Base-by-base conservation (phyloP, 2,113 vertebrate species). In the Beaufortia kweichowensis region DNA sequence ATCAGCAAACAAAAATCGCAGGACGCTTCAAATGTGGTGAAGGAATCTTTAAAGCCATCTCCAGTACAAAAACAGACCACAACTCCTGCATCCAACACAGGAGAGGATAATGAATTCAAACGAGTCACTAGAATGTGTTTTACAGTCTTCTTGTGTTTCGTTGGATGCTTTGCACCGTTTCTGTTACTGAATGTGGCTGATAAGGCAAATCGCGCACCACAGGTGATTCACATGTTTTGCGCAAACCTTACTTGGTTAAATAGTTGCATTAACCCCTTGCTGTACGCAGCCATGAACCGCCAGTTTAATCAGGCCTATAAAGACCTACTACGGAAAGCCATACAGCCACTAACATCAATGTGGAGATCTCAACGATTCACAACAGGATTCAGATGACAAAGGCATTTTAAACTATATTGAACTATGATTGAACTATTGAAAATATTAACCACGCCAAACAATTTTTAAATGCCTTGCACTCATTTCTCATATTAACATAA, bases 171-270 rank as follows among this genome's bases (percentile, higher is more conserved):
- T 46, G 90, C 88, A 0, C 94, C 94, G 1, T 96, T 95, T 85
- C 33, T 95, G 56, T 62, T 96, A 31, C 83, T 96, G 60, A 95
- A 94, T 81, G 93, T 94, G 43, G 82, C 85, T 0, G 94, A 95
- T 73, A 89, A 90, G 66, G 71, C n/a, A 0, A 91, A 84, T 48
- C 81, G 31, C 0, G 92, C 94, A 14, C 95, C 95, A 0, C 91
- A 85, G 17, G 82, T 92, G 0, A 33, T 92, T 26, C 93, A 96
- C 82, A 94, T 95, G 94, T 84, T 96, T 11, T 91, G 91, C 12
- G 93, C 93, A 59, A 96, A 96, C 82, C 88, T 95, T 71, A 95
- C 93, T 33, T 96, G 95, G 94, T 90, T 95, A 67, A 96, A 95
- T 69, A 92, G 92, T 74, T 95, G 94, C 74, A 93, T 95, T 72